Evolutionary conservation across 2,113 vertebrate species (phyloP).

Genomic region (Leucopternis melanops): DNA sequence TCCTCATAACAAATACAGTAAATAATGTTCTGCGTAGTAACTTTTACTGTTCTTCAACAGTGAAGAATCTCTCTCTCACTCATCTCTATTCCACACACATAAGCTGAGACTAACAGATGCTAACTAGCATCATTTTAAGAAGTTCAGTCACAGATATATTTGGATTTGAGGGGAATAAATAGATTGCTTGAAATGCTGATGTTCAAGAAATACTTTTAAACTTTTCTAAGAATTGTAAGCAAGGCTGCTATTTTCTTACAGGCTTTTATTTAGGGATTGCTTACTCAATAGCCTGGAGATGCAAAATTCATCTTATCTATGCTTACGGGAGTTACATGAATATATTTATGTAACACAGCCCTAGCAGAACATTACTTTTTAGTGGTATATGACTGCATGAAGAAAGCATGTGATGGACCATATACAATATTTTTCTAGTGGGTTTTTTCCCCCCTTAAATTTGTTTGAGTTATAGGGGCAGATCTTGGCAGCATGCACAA

Average conservation of each 20-base stretch:
- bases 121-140: neutral
- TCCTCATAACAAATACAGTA: neutral
- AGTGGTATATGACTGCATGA: conserved; percentile 45
- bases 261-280: neutral
- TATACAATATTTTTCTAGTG: conserved; percentile 37
- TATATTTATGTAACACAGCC: neutral
- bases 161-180: conserved; percentile 1
- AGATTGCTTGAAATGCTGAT: conserved; percentile 26
- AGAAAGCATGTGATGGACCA: conserved; percentile 47
- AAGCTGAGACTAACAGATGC: neutral
- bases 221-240: neutral
- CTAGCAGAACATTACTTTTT: conserved; percentile 28
- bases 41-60: neutral
- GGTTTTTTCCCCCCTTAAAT: neutral
- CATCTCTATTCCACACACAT: neutral
- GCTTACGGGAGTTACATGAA: neutral
- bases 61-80: neutral
- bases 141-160: neutral
- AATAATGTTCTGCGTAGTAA: neutral
- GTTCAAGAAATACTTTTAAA: conserved; percentile 9
- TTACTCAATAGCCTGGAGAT: neutral
- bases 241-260: neutral
- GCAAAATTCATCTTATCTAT: neutral
- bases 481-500: conserved; percentile 49
- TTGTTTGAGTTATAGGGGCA: conserved; percentile 52